Percentiles rank a stretch among this genome's conserved stretches.
phyloP scores from a whole-genome alignment of 2,888 invertebrate genomes.

The Listrodromus nycthemerus region DNA sequence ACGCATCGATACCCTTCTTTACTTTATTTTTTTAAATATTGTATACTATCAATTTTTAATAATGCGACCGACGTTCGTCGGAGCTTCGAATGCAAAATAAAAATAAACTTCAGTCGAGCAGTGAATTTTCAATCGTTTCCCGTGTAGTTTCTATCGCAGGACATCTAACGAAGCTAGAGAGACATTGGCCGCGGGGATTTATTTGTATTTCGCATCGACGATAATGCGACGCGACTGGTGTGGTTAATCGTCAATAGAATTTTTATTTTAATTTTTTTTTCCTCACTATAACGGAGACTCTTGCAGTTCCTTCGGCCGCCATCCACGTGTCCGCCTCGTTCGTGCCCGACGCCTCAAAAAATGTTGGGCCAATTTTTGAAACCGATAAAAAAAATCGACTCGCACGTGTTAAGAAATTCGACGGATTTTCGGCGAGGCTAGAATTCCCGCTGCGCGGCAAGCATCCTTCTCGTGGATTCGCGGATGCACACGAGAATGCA shows the following conservation, averaged over 20 bases:
- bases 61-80: not conserved
- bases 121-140: conserved; percentile 45
- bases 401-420: conserved; percentile 14
- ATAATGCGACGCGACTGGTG: conserved; percentile 55
- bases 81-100: not conserved
- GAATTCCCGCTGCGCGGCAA: not conserved
- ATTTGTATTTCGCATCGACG: conserved; percentile 61
- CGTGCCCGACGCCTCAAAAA: conserved; percentile 8
- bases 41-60: not conserved
- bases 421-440: conserved; percentile 26
- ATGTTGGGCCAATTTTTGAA: conserved; percentile 19
- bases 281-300: conserved; percentile 1
- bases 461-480: not conserved
- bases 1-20: not conserved
- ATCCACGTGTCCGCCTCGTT: not conserved
- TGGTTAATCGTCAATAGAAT: conserved; percentile 38
- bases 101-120: not conserved
- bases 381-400: not conserved
- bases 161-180: conserved; percentile 29
- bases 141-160: conserved; percentile 35
- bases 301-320: not conserved
- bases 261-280: conserved; percentile 8
- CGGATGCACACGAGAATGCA: conserved; percentile 28
- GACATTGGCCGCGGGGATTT: conserved; percentile 52
- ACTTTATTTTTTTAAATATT: not conserved